A percentile compares a stretch with the other conserved stretches of the same genome.
These are phyloP conservation scores for Carterocephalus palaemon DNA, from an alignment of 2,888 invertebrate species.

Conservation along the genomic window DNA sequence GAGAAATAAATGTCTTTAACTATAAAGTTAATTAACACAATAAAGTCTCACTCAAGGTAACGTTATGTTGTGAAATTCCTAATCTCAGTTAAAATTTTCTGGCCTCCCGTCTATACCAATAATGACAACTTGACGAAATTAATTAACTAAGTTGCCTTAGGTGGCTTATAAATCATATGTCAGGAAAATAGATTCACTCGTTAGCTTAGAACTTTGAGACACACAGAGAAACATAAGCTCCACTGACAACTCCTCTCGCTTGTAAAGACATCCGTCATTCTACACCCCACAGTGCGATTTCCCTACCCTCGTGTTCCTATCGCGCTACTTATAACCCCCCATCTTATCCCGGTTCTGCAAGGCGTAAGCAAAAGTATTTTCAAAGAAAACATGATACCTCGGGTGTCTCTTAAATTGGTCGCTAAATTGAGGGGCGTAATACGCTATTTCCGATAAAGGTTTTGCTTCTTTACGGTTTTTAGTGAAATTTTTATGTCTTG, in stretches of 20 bases:
- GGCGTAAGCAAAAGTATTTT: constrained; percentile 14
- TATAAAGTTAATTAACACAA: too few species aligned
- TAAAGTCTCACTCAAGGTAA: too few species aligned
- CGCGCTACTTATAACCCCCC: constrained; percentile 47
- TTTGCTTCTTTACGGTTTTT: constrained; percentile 23
- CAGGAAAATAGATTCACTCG: too few species aligned
- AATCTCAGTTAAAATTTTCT: too few species aligned
- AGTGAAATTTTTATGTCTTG: constrained; percentile 22
- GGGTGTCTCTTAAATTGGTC: constrained; percentile 4
- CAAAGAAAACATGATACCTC: constrained; percentile 19
- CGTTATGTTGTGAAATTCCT: too few species aligned
- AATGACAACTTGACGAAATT: too few species aligned
- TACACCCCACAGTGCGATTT: constrained; percentile 54
- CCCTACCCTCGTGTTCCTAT: constrained; percentile 52
- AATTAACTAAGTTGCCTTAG: too few species aligned
- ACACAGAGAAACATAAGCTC: constrained; percentile 37
- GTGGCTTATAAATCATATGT: too few species aligned
- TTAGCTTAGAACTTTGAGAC: constrained; percentile 51
- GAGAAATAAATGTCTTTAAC: too few species aligned
- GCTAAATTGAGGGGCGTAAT: constrained; percentile 50
- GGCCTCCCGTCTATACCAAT: too few species aligned
- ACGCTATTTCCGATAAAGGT: constrained; percentile 67
- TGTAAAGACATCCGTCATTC: constrained; percentile 77
- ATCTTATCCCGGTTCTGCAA: constrained; percentile 36
- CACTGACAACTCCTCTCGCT: constrained; percentile 63